Conservation (phyloP, 2,888 invertebrate species). For the Pyrrhosoma nymphula region DNA sequence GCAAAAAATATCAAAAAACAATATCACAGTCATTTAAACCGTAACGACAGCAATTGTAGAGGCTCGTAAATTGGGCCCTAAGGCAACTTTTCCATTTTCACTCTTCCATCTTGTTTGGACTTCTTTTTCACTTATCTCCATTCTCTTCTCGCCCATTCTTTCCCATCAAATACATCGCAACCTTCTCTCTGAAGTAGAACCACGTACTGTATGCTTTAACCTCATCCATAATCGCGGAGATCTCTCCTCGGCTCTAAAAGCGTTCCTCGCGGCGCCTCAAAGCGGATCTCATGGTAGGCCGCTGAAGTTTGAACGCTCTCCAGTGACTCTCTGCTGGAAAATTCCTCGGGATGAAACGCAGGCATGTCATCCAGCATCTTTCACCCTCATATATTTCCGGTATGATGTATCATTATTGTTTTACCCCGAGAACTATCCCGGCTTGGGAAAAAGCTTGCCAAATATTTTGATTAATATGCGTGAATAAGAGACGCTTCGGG, state of each 20-base stretch:
- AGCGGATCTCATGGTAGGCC: background rate
- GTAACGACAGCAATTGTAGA: too few species aligned
- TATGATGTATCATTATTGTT: background rate
- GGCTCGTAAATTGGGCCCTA: background rate
- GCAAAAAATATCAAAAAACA: too few species aligned
- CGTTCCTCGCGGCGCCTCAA: background rate
- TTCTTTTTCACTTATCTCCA: background rate
- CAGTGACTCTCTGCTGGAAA: background rate
- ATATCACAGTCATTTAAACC: too few species aligned
- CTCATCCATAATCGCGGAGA: background rate
- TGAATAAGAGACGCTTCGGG: background rate
- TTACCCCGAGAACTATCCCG: background rate
- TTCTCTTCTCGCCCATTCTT: background rate
- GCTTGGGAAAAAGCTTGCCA: background rate
- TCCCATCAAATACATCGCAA: background rate
- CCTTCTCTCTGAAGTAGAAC: background rate
- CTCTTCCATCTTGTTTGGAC: background rate
- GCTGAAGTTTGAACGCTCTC: background rate
- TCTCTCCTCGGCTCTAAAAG: background rate
- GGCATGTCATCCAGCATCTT: background rate
- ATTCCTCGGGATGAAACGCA: background rate
- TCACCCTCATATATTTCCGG: background rate
- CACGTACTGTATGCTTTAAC: background rate
- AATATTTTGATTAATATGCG: background rate
- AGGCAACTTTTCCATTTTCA: background rate